A percentile compares a stretch with the other conserved stretches of the same genome.
Evolutionary conservation across 2,888 invertebrate genomes (phyloP).

Genomic region (Hypena proboscidalis): DNA sequence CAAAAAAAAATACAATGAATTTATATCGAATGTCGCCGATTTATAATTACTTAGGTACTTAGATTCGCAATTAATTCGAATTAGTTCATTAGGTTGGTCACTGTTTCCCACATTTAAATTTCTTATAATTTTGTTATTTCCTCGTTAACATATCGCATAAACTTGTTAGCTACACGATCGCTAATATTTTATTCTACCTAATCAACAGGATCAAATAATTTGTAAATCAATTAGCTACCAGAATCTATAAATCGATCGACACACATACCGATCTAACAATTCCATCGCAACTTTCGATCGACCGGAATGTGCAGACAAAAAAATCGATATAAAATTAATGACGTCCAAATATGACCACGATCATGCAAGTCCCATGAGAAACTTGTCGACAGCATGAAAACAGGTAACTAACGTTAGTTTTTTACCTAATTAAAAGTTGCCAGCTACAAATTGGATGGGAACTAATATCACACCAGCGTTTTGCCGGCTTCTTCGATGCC

Average conservation of each 20-base stretch:
- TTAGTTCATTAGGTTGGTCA: no score
- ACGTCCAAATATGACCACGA: conserved; percentile 42
- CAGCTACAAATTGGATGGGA: conserved; percentile 43
- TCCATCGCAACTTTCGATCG: conserved; percentile 18
- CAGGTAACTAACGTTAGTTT: conserved; percentile 33
- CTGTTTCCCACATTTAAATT: no score
- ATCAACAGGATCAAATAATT: no score
- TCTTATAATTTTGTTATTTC: no score
- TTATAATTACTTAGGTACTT: no score
- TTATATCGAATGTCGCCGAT: no score
- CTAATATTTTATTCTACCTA: no score
- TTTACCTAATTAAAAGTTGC: conserved; percentile 40
- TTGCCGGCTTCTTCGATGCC: conserved; percentile 1
- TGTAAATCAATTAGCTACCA: neutral
- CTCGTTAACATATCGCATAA: no score
- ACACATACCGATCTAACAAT: neutral
- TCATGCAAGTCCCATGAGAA: conserved; percentile 33
- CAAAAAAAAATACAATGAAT: no score
- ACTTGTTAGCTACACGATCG: no score
- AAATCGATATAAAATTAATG: conserved; percentile 36
- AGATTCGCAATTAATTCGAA: conserved; percentile 1
- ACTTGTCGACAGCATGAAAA: conserved; percentile 28
- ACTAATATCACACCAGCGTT: conserved; percentile 12
- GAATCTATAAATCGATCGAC: neutral
- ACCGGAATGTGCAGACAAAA: conserved; percentile 18